phyloP scores from a whole-genome alignment of 1,140 invertebrate species.

The Andricus grossulariae region DNA sequence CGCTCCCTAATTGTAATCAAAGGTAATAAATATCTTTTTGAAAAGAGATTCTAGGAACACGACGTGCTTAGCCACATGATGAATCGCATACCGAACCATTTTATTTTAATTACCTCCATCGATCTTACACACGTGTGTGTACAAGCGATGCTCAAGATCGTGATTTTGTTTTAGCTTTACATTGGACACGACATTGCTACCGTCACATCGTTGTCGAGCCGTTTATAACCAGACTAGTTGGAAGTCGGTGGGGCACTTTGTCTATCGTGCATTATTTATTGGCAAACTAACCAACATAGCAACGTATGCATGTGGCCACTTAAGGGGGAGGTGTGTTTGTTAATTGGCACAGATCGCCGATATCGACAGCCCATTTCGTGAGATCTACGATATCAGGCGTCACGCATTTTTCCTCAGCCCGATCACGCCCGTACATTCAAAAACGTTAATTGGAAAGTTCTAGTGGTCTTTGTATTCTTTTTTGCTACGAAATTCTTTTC shows the following conservation, averaged over 20 bases:
- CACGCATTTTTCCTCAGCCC: conserved; percentile 49
- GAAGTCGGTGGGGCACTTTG: neutral
- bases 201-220: neutral
- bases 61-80: too few species aligned
- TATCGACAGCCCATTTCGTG: conserved; percentile 52
- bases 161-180: too few species aligned
- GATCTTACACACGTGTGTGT: too few species aligned
- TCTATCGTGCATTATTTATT: conserved; percentile 20
- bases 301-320: conserved; percentile 1
- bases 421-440: conserved; percentile 34
- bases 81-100: too few species aligned
- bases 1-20: too few species aligned
- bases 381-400: conserved; percentile 50
- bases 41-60: too few species aligned
- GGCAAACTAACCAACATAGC: neutral
- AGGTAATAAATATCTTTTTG: too few species aligned
- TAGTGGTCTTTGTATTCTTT: conserved; percentile 39
- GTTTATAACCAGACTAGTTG: neutral
- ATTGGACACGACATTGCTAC: neutral
- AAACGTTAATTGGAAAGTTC: conserved; percentile 52
- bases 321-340: conserved; percentile 46
- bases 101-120: too few species aligned
- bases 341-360: conserved; percentile 57
- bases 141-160: too few species aligned
- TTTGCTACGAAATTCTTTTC: conserved; percentile 5